phyloP scores from a whole-genome alignment of 2,113 vertebrate species.

The Notarius lentiginosus region DNA sequence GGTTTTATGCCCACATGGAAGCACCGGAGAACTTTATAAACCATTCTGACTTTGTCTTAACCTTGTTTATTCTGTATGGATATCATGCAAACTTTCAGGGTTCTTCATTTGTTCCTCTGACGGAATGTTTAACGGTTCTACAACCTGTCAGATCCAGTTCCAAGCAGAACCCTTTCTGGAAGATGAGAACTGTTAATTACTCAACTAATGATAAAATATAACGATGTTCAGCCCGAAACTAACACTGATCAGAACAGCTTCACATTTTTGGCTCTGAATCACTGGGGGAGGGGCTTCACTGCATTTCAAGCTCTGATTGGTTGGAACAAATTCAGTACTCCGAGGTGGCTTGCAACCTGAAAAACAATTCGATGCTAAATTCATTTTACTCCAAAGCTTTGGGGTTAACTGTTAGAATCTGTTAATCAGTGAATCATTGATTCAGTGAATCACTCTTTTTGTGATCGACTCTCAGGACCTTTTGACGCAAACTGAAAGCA shows the following conservation, averaged over 20 bases:
- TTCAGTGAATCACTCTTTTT: neutral
- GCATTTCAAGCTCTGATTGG: neutral
- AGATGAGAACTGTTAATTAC: neutral
- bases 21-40: neutral
- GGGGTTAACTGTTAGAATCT: neutral
- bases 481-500: neutral
- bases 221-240: neutral
- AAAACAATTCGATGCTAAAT: neutral
- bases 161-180: neutral
- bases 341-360: neutral
- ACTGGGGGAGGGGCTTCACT: neutral
- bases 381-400: neutral
- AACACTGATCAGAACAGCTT: neutral
- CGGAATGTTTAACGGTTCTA: neutral
- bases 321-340: neutral
- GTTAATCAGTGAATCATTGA: neutral
- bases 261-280: neutral
- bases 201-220: neutral
- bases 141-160: neutral
- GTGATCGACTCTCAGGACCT: neutral
- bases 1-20: conserved; percentile 21
- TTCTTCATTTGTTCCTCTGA: neutral
- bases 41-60: conserved; percentile 12
- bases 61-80: neutral
- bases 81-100: neutral